Conservation (phyloP, 1,140 invertebrate species). For the Orchesella cincta region DNA sequence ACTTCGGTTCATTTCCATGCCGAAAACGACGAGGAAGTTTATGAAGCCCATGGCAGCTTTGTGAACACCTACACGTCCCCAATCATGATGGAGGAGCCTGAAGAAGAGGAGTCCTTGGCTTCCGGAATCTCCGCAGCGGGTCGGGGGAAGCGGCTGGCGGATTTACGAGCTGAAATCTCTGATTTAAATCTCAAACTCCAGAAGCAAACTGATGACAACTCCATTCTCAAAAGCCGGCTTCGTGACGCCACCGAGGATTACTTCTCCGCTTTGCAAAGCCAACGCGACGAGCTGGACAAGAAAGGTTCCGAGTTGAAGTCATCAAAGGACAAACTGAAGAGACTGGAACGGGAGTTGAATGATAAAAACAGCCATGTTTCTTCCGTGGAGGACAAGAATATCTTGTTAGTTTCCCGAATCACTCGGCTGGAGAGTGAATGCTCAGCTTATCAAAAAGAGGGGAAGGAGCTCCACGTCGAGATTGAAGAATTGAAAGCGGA, state of each 20-base stretch:
- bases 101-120: too few species aligned
- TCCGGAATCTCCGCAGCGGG: too few species aligned
- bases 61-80: too few species aligned
- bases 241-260: background rate
- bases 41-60: too few species aligned
- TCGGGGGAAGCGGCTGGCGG: too few species aligned
- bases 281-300: slow-evolving; percentile 15
- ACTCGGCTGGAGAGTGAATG: slow-evolving; percentile 19
- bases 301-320: background rate
- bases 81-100: too few species aligned
- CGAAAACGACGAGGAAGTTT: too few species aligned
- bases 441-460: background rate
- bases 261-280: background rate
- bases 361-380: background rate
- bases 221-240: background rate
- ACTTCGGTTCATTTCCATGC: too few species aligned
- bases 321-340: background rate
- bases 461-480: background rate
- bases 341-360: background rate
- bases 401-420: background rate
- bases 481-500: background rate
- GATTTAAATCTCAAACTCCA: slow-evolving; percentile 3
- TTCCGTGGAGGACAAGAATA: background rate
- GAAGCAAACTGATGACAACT: background rate
- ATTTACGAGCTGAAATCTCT: background rate